These are phyloP conservation scores for Borostomias antarcticus DNA, from an alignment of 2,797 vertebrate species.

Conservation along the genomic window DNA sequence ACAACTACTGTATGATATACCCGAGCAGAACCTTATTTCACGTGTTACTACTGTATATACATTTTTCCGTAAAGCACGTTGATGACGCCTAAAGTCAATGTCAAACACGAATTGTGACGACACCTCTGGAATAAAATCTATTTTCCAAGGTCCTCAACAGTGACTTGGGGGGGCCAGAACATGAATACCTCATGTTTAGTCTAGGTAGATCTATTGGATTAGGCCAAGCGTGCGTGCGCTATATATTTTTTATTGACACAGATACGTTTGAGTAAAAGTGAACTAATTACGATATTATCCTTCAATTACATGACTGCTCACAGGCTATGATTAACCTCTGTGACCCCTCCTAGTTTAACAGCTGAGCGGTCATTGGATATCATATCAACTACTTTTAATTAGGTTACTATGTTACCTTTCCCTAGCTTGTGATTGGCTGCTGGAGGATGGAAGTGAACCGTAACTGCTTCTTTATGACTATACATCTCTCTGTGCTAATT, in stretches of 20 bases:
- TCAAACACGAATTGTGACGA: conserved; percentile 17
- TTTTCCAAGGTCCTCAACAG: conserved; percentile 31
- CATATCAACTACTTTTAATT: conserved; percentile 75
- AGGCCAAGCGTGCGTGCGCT: conserved; percentile 23
- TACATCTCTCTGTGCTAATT: conserved; percentile 58
- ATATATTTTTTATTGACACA: conserved; percentile 75
- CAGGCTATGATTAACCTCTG: conserved; percentile 81
- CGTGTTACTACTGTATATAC: no score
- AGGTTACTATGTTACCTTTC: conserved; percentile 74
- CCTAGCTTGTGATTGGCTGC: conserved; percentile 58
- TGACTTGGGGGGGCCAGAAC: conserved; percentile 28
- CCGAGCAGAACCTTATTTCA: no score
- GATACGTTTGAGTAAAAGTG: conserved; percentile 73
- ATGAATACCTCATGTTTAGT: conserved; percentile 45
- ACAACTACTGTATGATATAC: no score
- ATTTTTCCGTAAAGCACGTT: neutral
- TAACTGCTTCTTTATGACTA: conserved; percentile 54
- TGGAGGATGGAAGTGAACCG: conserved; percentile 59
- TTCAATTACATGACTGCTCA: conserved; percentile 75
- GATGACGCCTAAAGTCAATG: conserved; percentile 54
- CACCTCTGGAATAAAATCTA: conserved; percentile 33
- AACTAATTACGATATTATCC: conserved; percentile 73
- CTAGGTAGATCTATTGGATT: conserved; percentile 45
- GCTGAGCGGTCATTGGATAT: conserved; percentile 69
- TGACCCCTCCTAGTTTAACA: conserved; percentile 73